Percentiles rank a stretch among this genome's conserved stretches.
Conservation (phyloP, 2,888 invertebrate genomes). For the Aelia acuminata region DNA sequence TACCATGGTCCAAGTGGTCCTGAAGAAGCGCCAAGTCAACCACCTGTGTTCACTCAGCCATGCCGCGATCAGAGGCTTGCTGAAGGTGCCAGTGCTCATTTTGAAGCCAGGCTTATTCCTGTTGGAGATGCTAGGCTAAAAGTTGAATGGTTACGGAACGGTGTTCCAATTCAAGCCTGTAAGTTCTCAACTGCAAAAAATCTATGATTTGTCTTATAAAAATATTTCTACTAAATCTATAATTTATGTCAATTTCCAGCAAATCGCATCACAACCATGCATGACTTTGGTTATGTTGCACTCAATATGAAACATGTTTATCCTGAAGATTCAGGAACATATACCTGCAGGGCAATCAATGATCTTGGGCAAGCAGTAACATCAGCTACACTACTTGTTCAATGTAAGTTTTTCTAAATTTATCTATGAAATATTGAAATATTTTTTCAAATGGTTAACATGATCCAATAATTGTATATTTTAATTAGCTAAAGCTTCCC, state of each 20-base stretch:
- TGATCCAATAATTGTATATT: constrained; percentile 3
- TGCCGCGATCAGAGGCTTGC: constrained; percentile 87
- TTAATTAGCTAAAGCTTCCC: constrained; percentile 82
- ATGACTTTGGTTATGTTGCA: constrained; percentile 98
- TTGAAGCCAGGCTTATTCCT: constrained; percentile 93
- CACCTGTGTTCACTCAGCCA: constrained; percentile 93
- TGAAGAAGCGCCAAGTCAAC: constrained; percentile 87
- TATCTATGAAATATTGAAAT: constrained; percentile 19
- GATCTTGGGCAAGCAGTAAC: constrained; percentile 96
- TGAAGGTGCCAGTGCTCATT: constrained; percentile 93
- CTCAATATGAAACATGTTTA: constrained; percentile 94
- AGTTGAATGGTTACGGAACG: constrained; percentile 94
- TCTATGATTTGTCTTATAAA: constrained; percentile 63
- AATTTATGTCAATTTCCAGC: constrained; percentile 71
- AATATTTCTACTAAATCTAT: neutral
- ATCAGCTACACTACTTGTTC: constrained; percentile 90
- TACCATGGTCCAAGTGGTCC: constrained; percentile 80
- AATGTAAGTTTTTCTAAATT: constrained; percentile 78
- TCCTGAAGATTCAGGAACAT: constrained; percentile 96
- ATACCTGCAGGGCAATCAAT: constrained; percentile 93
- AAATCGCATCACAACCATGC: constrained; percentile 93
- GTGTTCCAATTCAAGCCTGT: constrained; percentile 91
- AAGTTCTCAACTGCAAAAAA: constrained; percentile 69
- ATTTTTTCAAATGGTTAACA: constrained; percentile 31
- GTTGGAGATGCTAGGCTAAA: constrained; percentile 93